A percentile compares a stretch with the other conserved stretches of the same genome.
Conservation (phyloP, 2,888 invertebrate genomes). For the Seira sanloemensis region DNA sequence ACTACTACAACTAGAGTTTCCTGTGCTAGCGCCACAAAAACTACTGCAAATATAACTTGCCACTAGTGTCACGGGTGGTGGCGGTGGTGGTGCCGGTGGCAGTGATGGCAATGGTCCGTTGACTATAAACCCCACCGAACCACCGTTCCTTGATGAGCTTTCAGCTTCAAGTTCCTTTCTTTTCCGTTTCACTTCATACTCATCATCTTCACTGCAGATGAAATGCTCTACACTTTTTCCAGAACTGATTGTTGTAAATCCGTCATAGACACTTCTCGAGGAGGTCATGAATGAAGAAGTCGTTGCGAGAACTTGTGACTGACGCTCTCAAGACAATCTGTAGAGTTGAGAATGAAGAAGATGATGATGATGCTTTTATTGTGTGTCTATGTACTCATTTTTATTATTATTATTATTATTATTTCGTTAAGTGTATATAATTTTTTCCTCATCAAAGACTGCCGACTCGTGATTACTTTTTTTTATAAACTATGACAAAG, state of each 20-base stretch:
- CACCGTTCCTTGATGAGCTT: constrained; percentile 32
- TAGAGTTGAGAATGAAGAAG: too few relatives aligned
- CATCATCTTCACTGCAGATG: not conserved
- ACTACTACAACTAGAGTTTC: constrained; percentile 24
- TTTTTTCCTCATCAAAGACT: too few relatives aligned
- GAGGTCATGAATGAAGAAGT: too few relatives aligned
- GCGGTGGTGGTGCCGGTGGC: constrained; percentile 21
- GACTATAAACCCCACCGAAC: constrained; percentile 33
- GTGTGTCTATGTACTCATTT: too few relatives aligned
- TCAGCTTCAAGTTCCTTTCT: constrained; percentile 27
- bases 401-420: too few relatives aligned
- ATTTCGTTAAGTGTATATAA: too few relatives aligned
- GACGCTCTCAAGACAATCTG: too few relatives aligned
- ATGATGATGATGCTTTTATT: too few relatives aligned
- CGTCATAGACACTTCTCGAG: too few relatives aligned
- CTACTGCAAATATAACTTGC: constrained; percentile 36
- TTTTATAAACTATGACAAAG: too few relatives aligned
- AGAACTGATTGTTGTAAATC: not conserved
- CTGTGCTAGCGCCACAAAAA: constrained; percentile 16
- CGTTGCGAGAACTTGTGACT: too few relatives aligned
- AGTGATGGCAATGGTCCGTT: constrained; percentile 21
- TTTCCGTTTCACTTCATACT: not conserved
- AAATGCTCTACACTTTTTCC: not conserved
- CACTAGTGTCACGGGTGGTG: constrained; percentile 34
- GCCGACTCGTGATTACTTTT: too few relatives aligned